Conservation (phyloP, 2,113 vertebrate genomes). For the Vidua macroura region DNA sequence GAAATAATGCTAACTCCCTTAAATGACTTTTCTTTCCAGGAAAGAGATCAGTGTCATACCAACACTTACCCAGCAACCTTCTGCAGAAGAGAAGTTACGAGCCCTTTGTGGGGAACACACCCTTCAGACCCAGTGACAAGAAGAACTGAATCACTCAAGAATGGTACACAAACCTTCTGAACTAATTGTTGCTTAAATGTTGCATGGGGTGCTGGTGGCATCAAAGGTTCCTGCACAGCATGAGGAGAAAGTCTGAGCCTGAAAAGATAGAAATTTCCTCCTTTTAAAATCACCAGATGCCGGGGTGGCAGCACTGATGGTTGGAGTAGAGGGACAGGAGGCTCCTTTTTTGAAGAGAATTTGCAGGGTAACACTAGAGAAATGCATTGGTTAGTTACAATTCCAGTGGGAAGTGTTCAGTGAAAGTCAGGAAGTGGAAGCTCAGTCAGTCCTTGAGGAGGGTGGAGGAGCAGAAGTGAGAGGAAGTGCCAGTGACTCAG, state of each 20-base stretch:
- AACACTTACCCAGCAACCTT: constrained; percentile 71
- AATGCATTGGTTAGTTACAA: fast-evolving
- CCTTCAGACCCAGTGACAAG: constrained; percentile 83
- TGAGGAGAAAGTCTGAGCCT: not conserved
- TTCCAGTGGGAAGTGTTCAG: not conserved
- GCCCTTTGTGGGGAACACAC: constrained; percentile 71
- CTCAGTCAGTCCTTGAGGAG: not conserved
- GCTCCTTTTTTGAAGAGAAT: not conserved
- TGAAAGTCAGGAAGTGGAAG: fast-evolving
- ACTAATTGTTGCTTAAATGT: not conserved
- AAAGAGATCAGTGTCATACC: constrained; percentile 80
- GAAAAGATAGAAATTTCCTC: not conserved
- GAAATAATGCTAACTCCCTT: not conserved
- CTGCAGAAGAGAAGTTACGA: constrained; percentile 80
- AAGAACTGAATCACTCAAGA: constrained; percentile 70
- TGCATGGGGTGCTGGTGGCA: not conserved
- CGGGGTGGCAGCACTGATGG: not conserved
- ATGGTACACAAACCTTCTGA: constrained; percentile 52
- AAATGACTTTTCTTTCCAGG: constrained; percentile 64
- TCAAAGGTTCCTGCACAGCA: not conserved
- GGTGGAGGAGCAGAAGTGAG: not conserved
- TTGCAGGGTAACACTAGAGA: not conserved
- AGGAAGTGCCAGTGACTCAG: not conserved
- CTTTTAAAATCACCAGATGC: fast-evolving
- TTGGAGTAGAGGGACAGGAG: not conserved